Evolutionary conservation across 2,113 vertebrate species (phyloP).

Genomic region (Nannospalax galili): DNA sequence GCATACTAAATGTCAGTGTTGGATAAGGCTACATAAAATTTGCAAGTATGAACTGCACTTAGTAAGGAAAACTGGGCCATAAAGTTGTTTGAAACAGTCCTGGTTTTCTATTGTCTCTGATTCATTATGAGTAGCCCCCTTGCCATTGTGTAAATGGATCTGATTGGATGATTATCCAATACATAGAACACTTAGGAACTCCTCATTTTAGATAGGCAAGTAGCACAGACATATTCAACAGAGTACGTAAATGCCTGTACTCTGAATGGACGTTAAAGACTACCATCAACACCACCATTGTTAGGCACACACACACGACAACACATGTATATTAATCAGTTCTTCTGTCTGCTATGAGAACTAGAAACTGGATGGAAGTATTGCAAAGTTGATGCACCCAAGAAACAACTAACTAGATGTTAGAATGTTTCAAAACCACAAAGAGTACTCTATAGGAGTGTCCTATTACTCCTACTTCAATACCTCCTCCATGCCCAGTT

Average conservation of each 20-base stretch:
- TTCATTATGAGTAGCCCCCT: not conserved
- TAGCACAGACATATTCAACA: not conserved
- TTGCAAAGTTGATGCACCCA: not conserved
- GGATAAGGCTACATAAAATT: slow-evolving; percentile 3
- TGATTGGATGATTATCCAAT: not conserved
- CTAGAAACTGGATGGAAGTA: not conserved
- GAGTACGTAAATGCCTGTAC: not conserved
- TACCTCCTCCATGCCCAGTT: not conserved
- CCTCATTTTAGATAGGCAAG: not conserved
- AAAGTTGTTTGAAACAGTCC: not conserved
- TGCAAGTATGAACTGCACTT: not conserved
- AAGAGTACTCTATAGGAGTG: not conserved
- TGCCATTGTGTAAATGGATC: not conserved
- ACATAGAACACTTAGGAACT: not conserved
- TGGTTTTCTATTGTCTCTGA: not conserved
- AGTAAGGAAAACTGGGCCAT: slow-evolving; percentile 16
- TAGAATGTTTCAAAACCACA: not conserved
- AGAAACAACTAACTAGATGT: not conserved
- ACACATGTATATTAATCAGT: not conserved
- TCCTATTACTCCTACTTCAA: not conserved
- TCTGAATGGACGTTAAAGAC: not conserved
- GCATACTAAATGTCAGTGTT: not conserved
- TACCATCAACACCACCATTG: not conserved
- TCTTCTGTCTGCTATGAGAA: not conserved
- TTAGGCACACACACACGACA: too few relatives aligned